phyloP scores from a whole-genome alignment of 2,113 vertebrate species.

The Takifugu bimaculatus region DNA sequence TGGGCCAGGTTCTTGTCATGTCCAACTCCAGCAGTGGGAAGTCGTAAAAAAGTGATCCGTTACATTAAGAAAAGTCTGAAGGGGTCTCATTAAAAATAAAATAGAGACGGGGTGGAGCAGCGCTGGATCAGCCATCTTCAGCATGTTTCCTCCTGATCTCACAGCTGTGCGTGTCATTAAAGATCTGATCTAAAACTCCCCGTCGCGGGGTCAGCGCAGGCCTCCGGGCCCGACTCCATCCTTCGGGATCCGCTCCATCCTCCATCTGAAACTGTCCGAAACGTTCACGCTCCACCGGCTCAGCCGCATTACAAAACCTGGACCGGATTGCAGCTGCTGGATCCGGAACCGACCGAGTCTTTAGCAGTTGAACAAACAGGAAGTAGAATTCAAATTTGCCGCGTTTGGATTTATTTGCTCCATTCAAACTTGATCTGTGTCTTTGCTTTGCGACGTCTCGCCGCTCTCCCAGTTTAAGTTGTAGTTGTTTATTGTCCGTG shows the following conservation, averaged over 20 bases:
- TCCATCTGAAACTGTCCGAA: no score
- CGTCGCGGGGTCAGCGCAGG: conserved; percentile 60
- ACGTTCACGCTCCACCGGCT: neutral
- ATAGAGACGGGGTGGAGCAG: conserved; percentile 22
- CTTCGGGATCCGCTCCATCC: neutral
- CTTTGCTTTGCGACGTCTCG: no score
- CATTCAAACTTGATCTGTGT: neutral
- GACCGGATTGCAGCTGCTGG: conserved; percentile 15
- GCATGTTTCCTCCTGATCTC: conserved; percentile 59
- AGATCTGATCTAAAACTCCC: conserved; percentile 58
- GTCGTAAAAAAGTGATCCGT: conserved; percentile 50
- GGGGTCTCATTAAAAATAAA: conserved; percentile 40
- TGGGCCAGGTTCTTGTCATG: conserved; percentile 34
- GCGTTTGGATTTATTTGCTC: neutral
- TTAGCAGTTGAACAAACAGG: no score
- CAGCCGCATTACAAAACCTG: conserved; percentile 31
- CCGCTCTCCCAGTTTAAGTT: neutral
- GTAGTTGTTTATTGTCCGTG: neutral
- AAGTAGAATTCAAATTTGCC: neutral
- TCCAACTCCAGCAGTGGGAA: conserved; percentile 39
- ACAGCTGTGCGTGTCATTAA: conserved; percentile 79
- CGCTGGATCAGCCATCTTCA: conserved; percentile 37
- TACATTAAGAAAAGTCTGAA: conserved; percentile 32
- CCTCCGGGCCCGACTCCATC: conserved; percentile 13
- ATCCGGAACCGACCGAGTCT: no score